phyloP scores from a whole-genome alignment of 2,113 vertebrate genomes.

The Lasiurus cinereus region DNA sequence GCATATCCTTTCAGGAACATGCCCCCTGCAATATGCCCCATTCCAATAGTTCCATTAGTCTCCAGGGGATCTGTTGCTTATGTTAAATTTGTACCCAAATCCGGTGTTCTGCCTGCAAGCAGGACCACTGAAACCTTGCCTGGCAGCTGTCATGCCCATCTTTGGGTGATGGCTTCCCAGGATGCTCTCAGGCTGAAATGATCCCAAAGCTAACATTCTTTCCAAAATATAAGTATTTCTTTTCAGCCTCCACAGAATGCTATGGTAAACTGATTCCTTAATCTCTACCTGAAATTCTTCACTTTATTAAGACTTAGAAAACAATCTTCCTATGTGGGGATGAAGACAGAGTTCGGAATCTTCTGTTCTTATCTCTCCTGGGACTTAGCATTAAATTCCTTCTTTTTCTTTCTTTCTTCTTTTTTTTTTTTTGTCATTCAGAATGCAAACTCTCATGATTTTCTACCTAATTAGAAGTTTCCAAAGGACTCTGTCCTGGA shows the following conservation, averaged over 20 bases:
- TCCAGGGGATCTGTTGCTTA: neutral
- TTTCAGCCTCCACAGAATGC: neutral
- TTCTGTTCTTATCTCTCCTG: neutral
- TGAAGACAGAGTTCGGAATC: neutral
- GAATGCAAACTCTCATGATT: neutral
- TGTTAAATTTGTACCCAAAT: too few relatives aligned
- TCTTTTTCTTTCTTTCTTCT: neutral
- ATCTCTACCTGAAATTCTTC: neutral
- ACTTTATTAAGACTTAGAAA: neutral
- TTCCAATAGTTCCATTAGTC: neutral
- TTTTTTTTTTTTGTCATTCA: neutral
- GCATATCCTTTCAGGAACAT: neutral
- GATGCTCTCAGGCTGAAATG: neutral
- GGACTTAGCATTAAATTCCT: neutral
- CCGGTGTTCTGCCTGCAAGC: neutral
- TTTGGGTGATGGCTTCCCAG: accelerated
- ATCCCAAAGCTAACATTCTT: neutral
- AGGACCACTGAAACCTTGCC: accelerated
- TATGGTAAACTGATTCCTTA: neutral
- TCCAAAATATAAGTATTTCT: neutral
- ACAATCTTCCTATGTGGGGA: neutral
- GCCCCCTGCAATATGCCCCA: accelerated
- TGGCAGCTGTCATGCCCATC: neutral
- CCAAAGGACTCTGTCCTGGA: neutral
- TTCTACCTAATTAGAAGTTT: neutral